Conservation (phyloP, 2,888 invertebrate species). For the Autographa pulchrina region DNA sequence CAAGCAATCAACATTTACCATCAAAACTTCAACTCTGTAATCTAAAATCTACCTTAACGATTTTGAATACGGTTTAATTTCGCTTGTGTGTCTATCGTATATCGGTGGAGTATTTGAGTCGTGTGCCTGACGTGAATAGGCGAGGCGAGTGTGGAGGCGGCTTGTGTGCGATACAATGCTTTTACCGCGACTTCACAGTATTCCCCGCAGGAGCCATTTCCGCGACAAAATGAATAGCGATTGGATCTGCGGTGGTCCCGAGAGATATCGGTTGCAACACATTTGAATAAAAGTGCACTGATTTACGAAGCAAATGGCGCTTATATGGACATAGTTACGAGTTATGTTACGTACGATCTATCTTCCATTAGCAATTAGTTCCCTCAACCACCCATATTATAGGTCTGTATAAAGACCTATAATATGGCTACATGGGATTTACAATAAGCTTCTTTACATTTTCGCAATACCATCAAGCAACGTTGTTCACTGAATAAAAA, state of each 20-base stretch:
- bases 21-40: background rate
- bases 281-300: background rate
- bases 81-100: background rate
- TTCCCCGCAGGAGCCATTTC: background rate
- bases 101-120: background rate
- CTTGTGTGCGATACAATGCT: slow-evolving; percentile 2
- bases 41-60: background rate
- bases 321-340: no score
- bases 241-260: background rate
- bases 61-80: background rate
- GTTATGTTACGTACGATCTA: no score
- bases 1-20: slow-evolving; percentile 12
- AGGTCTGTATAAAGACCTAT: no score
- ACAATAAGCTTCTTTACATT: no score
- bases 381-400: no score
- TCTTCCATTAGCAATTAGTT: no score
- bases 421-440: no score
- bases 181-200: background rate
- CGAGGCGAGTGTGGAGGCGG: background rate
- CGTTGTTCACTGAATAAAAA: no score
- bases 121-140: slow-evolving; percentile 1
- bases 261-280: background rate
- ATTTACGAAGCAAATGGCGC: background rate
- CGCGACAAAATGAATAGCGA: background rate
- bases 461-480: no score